Evolutionary conservation across 2,888 invertebrate species (phyloP), one percentile per base, ranked within the genome.

Genomic region (Pterostichus niger): DNA sequence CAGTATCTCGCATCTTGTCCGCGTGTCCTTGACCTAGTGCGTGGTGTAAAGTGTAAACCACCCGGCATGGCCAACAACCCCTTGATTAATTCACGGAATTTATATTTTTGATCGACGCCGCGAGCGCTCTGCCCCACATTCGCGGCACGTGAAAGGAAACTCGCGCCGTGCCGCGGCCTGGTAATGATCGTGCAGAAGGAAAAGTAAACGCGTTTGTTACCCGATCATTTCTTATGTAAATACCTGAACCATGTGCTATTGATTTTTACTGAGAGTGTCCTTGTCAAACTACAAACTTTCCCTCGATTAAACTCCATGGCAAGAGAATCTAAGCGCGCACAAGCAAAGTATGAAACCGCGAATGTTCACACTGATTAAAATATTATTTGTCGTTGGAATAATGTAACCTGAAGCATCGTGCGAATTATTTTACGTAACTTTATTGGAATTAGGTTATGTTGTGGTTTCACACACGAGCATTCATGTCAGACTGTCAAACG

Each of bases 171-270:
- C 44, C 64, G n/a, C 64, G 33, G 64, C 24, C 52, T 75, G 49
- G 33, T 35, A 71, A 71, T 68, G 52, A 68, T 71, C 52, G 15
- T 54, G 77, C n/a, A 61, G n/a, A 77, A 68, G 64, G 83, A 77
- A 83, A 83, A 77, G 83, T 76, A 76, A 82, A 59, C 31, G 75
- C 64, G 64, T 64, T 71, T 71, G 68, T 75, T 52, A 80, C 40
- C 17, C 59, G 80, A 81, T 73, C 56, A 71, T 73, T 81, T 81
- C 81, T 81, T 81, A 81, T 81, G 81, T 54, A 71, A 81, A 81
- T 81, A 79, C 46, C 13, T 33, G 33, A 75, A 68, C 44, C 83
- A 83, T 82, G 76, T 83, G 83, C 54, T 83, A 83, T 83, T 77
- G 83, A 83, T 77, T 77, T 83, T 82, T 82, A 76, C 54, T 15